These are phyloP conservation scores for Drosophila arizonae DNA, from an alignment of 1,140 invertebrate species.

Conservation along the genomic window DNA sequence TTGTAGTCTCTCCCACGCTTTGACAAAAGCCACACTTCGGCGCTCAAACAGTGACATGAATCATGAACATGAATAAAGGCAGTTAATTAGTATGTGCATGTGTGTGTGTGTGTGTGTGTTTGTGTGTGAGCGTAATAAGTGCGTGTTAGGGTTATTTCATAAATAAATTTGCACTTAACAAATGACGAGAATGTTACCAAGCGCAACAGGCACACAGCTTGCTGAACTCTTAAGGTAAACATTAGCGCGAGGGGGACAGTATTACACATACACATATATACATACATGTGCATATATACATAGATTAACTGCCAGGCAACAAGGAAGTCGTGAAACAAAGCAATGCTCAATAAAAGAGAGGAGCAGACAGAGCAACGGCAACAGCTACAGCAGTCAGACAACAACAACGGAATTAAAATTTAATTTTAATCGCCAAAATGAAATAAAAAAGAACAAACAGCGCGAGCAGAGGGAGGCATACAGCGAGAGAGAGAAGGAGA, in stretches of 20 bases:
- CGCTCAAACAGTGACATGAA: slow-evolving; percentile 43
- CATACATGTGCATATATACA: not conserved
- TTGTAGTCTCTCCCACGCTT: slow-evolving; percentile 37
- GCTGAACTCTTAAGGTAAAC: slow-evolving; percentile 17
- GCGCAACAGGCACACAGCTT: slow-evolving; percentile 66
- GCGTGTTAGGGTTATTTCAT: slow-evolving; percentile 55
- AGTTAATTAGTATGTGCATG: slow-evolving; percentile 60
- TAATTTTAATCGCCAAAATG: slow-evolving; percentile 77
- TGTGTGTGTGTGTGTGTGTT: slow-evolving; percentile 25
- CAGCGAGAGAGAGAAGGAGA: slow-evolving; percentile 2
- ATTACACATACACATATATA: not conserved
- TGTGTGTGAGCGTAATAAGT: slow-evolving; percentile 12
- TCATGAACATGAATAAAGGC: slow-evolving; percentile 74
- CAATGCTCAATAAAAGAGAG: slow-evolving; percentile 57
- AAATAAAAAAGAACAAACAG: slow-evolving; percentile 48
- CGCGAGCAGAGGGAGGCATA: slow-evolving; percentile 3
- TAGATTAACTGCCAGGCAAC: slow-evolving; percentile 35
- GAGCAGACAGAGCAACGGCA: slow-evolving; percentile 19
- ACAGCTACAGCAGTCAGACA: slow-evolving; percentile 38
- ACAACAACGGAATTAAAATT: slow-evolving; percentile 68
- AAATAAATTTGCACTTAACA: slow-evolving; percentile 78
- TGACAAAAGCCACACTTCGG: slow-evolving; percentile 30
- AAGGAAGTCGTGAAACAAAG: slow-evolving; percentile 76
- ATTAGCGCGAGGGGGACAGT: not conserved
- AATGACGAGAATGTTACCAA: slow-evolving; percentile 72